phyloP scores from a whole-genome alignment of 2,797 vertebrate genomes.

The Todus mexicanus region DNA sequence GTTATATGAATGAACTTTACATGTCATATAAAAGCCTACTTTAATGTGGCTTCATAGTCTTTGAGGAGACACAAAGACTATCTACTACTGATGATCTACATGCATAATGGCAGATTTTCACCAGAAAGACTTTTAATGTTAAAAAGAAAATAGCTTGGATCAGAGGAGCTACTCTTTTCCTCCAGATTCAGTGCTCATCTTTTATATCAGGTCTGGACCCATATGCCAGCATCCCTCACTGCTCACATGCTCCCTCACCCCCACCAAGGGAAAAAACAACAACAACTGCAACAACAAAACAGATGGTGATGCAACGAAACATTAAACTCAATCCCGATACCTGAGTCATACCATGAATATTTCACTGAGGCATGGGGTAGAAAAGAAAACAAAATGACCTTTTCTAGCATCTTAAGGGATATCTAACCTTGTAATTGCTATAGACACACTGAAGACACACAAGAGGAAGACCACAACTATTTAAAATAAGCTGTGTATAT shows the following conservation, averaged over 20 bases:
- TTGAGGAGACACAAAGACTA: neutral
- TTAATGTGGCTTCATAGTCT: slow-evolving; percentile 35
- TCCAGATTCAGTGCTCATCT: neutral
- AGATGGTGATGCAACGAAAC: slow-evolving; percentile 38
- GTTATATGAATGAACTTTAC: neutral
- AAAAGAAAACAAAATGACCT: slow-evolving; percentile 23
- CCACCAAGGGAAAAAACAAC: neutral
- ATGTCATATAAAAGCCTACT: slow-evolving; percentile 15
- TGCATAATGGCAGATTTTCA: slow-evolving; percentile 13
- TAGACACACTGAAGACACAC: neutral
- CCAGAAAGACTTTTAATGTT: neutral
- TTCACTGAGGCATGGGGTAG: slow-evolving; percentile 16
- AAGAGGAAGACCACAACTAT: neutral
- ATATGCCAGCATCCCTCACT: neutral
- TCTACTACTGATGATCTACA: neutral
- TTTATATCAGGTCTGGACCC: neutral
- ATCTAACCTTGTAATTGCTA: slow-evolving; percentile 6
- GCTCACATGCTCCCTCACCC: neutral
- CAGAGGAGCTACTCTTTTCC: neutral
- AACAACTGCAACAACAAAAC: slow-evolving; percentile 7
- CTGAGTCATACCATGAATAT: slow-evolving; percentile 16
- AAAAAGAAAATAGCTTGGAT: neutral
- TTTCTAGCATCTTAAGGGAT: slow-evolving; percentile 10
- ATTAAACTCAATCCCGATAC: slow-evolving; percentile 34
- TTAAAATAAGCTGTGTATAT: neutral